Evolutionary conservation across 2,797 vertebrate genomes (phyloP), one percentile per base, ranked within the genome.

Genomic region (Pyrocephalus nanus): DNA sequence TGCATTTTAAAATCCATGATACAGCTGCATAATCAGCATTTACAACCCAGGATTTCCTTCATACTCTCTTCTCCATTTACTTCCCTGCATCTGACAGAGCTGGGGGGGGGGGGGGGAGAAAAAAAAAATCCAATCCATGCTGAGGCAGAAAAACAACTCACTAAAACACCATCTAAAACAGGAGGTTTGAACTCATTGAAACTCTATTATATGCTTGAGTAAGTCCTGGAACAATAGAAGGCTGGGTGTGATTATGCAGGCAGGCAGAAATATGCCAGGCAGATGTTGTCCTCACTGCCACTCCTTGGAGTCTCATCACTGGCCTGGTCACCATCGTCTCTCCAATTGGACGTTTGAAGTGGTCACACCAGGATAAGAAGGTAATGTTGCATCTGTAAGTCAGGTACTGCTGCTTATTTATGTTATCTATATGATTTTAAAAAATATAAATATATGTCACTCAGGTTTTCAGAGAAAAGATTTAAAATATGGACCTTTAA

Each of bases 141-240:
- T 90, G 64, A 96, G 76, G 70, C 54, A 96, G 84, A 53, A 94
- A 95, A 97, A 48, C 61, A 93, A 42, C 26, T 88, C 71, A 32
- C 73, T 90, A 76, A 96, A 96, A 79, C 61, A 85, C 70, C 53
- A 83, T 81, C 88, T 77, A 94, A 97, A 96, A 32, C 89, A 96
- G 91, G 82, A 97, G 83, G 61, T 88, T 75, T 97, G 86, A 97
- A 94, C 72, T 92, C 95, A 92, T 23, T 85, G 93, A 71, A 97
- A 96, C 73, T 96, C 94, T 96, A 95, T 96, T 96, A 95, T 96
- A 96, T 95, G 93, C 95, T 79, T 89, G 93, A 97, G 57, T 67
- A 93, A 74, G 79, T 97, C 72, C 58, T 94, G 90, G 80, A 95
- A 97, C 93, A 96, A 97, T 67, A 90, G 80, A 86, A 94, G 97